These are phyloP conservation scores for Morus bassanus DNA, from an alignment of 2,797 vertebrate species.

Conservation along the genomic window DNA sequence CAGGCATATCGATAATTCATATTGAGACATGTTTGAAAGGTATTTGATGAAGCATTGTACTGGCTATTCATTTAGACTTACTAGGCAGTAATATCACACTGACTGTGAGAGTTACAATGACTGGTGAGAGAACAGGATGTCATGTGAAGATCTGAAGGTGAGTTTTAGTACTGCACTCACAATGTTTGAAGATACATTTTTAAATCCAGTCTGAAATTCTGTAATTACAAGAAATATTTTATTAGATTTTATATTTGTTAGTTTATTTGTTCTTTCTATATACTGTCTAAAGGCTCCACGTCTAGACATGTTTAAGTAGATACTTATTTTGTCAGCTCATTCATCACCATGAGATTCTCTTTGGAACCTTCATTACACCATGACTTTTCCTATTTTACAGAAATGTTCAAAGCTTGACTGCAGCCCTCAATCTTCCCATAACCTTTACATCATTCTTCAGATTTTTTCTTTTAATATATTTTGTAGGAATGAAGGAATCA, in stretches of 20 bases:
- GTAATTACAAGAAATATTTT: neutral
- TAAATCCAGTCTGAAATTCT: neutral
- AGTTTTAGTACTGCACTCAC: slow-evolving; percentile 20
- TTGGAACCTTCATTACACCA: neutral
- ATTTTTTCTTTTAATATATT: neutral
- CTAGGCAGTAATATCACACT: neutral
- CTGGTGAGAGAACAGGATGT: slow-evolving; percentile 33
- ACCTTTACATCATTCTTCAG: neutral
- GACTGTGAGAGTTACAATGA: neutral
- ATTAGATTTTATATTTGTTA: neutral
- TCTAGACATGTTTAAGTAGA: neutral
- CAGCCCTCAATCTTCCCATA: neutral
- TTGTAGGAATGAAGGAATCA: neutral
- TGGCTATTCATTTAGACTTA: slow-evolving; percentile 5
- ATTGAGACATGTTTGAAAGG: neutral
- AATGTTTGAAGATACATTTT: neutral
- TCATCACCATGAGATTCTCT: neutral
- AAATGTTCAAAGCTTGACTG: neutral
- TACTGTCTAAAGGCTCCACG: neutral
- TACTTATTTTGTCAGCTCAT: neutral
- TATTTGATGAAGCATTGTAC: slow-evolving; percentile 5
- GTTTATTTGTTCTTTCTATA: neutral
- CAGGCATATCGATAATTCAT: slow-evolving; percentile 34
- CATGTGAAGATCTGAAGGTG: neutral
- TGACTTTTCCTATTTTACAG: neutral